Evolutionary conservation across 1,140 invertebrate species (phyloP), one percentile per base, ranked within the genome.

Genomic region (Metaphire vulgaris): DNA sequence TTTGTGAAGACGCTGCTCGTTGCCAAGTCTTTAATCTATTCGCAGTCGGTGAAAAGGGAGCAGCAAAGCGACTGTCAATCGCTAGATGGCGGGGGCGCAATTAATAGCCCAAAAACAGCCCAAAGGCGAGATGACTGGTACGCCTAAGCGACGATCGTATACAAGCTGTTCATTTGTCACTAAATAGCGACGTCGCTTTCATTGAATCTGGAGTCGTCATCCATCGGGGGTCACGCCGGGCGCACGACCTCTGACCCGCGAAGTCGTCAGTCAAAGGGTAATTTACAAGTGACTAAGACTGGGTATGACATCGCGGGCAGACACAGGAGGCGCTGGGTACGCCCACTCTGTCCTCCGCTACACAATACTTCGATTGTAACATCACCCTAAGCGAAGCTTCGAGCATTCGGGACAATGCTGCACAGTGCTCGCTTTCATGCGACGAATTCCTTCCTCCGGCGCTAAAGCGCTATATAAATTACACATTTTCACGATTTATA

Each of bases 251-350:
- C 41, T 56, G 41, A 56, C 41, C 41, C 41, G 6, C 6, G 6
- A 56, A 56, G 41, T 56, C 41, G 41, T 56, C 41, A 56, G 41
- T 56, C 41, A 56, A 56, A 56, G 21, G 41, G 41, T 56, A 56
- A 56, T 56, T 56, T 56, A 56, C 21, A 56, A 56, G 41, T 56
- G 41, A 56, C 6, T 56, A 21, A 56, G 41, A 56, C 6, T 12
- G 41, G 41, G 41, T 56, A 56, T 21, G 21, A 56, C 21, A 56
- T 56, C 6, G 41, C 41, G 6, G 41, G 41, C 41, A 56, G 41
- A 21, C 41, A 56, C 41, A 56, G 41, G 41, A 56, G 41, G 21
- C 41, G 41, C 6, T 6, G 41, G 41, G 6, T 56, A 56, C 6
- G 6, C 6, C 41, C 41, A 6, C 41, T 6, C 6, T 21, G 41